These are phyloP conservation scores for Acrocephalus arundinaceus DNA, from an alignment of 2,113 vertebrate genomes.

Conservation along the genomic window DNA sequence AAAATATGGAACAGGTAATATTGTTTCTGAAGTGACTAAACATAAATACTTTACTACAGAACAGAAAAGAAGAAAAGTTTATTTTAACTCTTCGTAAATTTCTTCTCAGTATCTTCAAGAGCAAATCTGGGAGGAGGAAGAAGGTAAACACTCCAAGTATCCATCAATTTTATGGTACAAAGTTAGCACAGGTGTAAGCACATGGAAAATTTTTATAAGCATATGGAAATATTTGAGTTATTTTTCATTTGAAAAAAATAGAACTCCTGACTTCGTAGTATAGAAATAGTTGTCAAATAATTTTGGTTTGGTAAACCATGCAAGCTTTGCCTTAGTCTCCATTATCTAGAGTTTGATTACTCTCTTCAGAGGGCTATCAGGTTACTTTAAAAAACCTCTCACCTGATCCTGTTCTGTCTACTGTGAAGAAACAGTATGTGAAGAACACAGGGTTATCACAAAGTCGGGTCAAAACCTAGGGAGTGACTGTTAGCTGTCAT, in stretches of 20 bases:
- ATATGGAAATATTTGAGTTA: not conserved
- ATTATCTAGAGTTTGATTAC: constrained; percentile 7
- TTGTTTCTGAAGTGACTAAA: not conserved
- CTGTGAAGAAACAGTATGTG: not conserved
- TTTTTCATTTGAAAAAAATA: not conserved
- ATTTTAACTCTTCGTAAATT: not conserved
- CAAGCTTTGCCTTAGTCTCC: not conserved
- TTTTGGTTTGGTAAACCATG: not conserved
- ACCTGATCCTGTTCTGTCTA: not conserved
- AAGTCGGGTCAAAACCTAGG: not conserved
- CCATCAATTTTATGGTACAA: not conserved
- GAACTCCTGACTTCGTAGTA: not conserved
- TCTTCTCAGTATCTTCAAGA: not conserved
- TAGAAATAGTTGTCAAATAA: not conserved
- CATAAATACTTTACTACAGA: not conserved
- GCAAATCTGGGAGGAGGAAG: not conserved
- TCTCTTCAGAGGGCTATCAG: not conserved
- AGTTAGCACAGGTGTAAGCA: not conserved
- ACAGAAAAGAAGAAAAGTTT: not conserved
- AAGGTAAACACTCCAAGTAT: not conserved
- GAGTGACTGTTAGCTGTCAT: not conserved
- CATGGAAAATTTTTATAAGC: not conserved
- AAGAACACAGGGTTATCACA: not conserved
- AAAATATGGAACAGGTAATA: not conserved
- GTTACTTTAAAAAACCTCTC: not conserved